Evolutionary conservation across 2,113 vertebrate species (phyloP).

Genomic region (Boulengerochromis microlepis): DNA sequence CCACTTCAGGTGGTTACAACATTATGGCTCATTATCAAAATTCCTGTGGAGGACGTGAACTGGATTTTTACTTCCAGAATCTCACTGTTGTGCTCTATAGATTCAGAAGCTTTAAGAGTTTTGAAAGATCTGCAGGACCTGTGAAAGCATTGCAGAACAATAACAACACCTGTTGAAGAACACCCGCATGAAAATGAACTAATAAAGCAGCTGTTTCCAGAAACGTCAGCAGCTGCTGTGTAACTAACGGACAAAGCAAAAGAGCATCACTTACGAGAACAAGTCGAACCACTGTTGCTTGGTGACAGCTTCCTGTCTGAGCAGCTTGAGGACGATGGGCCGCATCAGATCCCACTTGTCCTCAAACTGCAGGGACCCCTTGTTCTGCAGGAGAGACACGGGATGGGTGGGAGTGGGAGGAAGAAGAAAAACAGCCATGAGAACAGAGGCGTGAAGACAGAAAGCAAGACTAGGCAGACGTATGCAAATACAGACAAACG

Average conservation of each 20-base stretch:
- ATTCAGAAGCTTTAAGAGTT: neutral
- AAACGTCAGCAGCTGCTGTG: neutral
- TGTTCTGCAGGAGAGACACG: slow-evolving; percentile 74
- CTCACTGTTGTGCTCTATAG: neutral
- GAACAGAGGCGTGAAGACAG: neutral
- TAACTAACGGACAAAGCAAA: neutral
- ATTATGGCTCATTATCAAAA: neutral
- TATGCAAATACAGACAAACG: neutral
- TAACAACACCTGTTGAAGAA: neutral
- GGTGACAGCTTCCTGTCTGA: slow-evolving; percentile 94
- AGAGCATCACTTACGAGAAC: slow-evolving; percentile 84
- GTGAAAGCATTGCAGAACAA: neutral
- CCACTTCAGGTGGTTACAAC: neutral
- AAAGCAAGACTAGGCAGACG: neutral
- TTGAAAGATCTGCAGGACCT: neutral
- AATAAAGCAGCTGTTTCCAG: neutral
- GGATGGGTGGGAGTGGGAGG: neutral
- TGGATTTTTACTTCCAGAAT: neutral
- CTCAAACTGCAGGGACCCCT: slow-evolving; percentile 98
- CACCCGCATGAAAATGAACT: neutral
- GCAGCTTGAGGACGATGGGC: slow-evolving; percentile 93
- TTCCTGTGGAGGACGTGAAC: neutral
- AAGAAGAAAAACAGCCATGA: neutral
- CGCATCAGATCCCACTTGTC: slow-evolving; percentile 99
- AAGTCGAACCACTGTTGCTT: slow-evolving; percentile 98